These are phyloP conservation scores for Schizopygopsis malacanthus DNA, from an alignment of 2,797 vertebrate species.

Conservation along the genomic window DNA sequence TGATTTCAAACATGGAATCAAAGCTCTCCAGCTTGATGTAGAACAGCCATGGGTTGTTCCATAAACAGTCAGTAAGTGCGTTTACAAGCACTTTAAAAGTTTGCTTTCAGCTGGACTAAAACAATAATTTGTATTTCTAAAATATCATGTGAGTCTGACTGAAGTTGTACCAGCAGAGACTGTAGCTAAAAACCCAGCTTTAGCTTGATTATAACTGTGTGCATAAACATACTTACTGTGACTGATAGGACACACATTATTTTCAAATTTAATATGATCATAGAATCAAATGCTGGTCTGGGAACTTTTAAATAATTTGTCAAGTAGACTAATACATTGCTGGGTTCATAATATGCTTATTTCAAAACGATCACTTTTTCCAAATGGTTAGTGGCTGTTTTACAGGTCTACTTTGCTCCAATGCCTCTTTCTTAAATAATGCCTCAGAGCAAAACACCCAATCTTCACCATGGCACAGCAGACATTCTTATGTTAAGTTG, in stretches of 20 bases:
- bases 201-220: neutral
- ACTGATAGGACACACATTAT: constrained; percentile 40
- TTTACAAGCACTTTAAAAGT: constrained; percentile 25
- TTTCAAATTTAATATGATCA: constrained; percentile 18
- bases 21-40: constrained; percentile 38
- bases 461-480: neutral
- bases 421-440: constrained; percentile 4
- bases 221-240: constrained; percentile 18
- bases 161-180: constrained; percentile 20
- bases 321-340: neutral
- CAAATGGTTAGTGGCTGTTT: neutral
- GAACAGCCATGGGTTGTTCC: constrained; percentile 36
- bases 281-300: constrained; percentile 37
- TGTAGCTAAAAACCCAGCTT: constrained; percentile 8
- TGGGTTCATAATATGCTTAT: neutral
- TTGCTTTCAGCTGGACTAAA: constrained; percentile 9
- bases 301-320: constrained; percentile 6
- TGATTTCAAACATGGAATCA: constrained; percentile 55
- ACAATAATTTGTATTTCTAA: constrained; percentile 18
- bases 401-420: neutral
- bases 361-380: neutral
- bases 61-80: constrained; percentile 42
- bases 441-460: constrained; percentile 1
- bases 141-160: constrained; percentile 2
- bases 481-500: constrained; percentile 13